These are phyloP conservation scores for Labeo rohita DNA, from an alignment of 2,113 vertebrate species.

Conservation along the genomic window DNA sequence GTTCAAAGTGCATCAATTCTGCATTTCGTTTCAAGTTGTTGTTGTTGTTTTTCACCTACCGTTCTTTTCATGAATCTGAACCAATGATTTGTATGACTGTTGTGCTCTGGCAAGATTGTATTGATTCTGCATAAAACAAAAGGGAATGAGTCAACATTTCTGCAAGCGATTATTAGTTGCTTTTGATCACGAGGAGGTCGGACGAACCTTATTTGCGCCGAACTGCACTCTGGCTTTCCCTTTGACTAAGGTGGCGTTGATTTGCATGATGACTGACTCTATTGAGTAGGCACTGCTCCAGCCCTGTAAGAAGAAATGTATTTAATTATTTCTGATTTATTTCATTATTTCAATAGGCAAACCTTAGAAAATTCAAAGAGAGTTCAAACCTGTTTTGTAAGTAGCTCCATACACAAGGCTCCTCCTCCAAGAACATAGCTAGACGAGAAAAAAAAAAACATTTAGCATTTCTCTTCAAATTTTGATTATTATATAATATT, in stretches of 20 bases:
- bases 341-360: neutral
- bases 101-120: constrained; percentile 99
- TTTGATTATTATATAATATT: too few relatives aligned
- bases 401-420: constrained; percentile 97
- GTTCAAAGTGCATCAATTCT: neutral
- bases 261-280: constrained; percentile 99
- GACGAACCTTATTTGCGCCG: constrained; percentile 95
- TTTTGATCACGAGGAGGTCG: neutral
- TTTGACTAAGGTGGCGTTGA: constrained; percentile 97
- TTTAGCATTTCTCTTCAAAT: neutral
- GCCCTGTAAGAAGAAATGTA: constrained; percentile 74
- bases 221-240: constrained; percentile 98
- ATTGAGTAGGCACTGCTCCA: constrained; percentile 99
- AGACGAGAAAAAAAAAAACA: neutral
- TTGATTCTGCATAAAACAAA: constrained; percentile 82
- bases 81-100: constrained; percentile 98
- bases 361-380: neutral
- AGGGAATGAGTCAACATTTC: neutral
- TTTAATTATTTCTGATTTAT: neutral
- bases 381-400: constrained; percentile 92
- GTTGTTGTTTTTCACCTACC: constrained; percentile 77
- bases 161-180: neutral
- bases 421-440: constrained; percentile 98
- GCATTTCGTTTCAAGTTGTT: neutral
- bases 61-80: constrained; percentile 99